A percentile compares a stretch with the other conserved stretches of the same genome.
These are phyloP conservation scores for Ichneumon xanthorius DNA, from an alignment of 2,888 invertebrate genomes.

Conservation along the genomic window DNA sequence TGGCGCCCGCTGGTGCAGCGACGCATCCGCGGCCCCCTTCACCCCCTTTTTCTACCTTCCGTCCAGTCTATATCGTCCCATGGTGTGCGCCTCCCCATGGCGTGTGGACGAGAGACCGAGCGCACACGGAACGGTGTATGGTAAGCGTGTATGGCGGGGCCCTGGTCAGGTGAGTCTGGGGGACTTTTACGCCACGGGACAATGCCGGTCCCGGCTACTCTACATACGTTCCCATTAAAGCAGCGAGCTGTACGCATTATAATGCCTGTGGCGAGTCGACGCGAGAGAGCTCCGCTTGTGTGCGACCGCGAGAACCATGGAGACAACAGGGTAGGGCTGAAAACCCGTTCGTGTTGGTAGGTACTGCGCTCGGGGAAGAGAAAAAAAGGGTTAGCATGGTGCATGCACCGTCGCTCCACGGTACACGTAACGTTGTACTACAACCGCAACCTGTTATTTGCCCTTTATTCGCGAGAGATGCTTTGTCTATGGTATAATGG, in stretches of 20 bases:
- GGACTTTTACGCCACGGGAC: constrained; percentile 76
- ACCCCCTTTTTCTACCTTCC: constrained; percentile 50
- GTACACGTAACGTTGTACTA: constrained; percentile 42
- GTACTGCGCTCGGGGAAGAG: constrained; percentile 4
- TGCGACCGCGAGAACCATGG: constrained; percentile 59
- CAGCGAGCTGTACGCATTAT: constrained; percentile 80
- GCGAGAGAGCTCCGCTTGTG: constrained; percentile 59
- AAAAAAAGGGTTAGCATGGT: constrained; percentile 49
- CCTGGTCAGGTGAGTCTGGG: constrained; percentile 76
- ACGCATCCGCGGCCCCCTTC: constrained; percentile 44
- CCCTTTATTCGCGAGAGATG: constrained; percentile 43
- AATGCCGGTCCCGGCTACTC: constrained; percentile 79
- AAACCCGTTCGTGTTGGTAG: constrained; percentile 32
- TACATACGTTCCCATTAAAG: constrained; percentile 82
- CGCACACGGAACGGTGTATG: constrained; percentile 42
- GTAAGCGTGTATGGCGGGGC: constrained; percentile 30
- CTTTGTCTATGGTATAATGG: constrained; percentile 46
- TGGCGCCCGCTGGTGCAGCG: constrained; percentile 74
- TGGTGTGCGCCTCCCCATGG: constrained; percentile 50
- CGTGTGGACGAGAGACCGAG: constrained; percentile 41
- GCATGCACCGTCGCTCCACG: constrained; percentile 42
- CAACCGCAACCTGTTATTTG: constrained; percentile 60
- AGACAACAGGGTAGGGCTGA: constrained; percentile 55
- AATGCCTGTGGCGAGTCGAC: constrained; percentile 72
- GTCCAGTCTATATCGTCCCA: constrained; percentile 39